Evolutionary conservation across 2,797 vertebrate genomes (phyloP), one percentile per base, ranked within the genome.

Genomic region (Eidolon dupreanum): DNA sequence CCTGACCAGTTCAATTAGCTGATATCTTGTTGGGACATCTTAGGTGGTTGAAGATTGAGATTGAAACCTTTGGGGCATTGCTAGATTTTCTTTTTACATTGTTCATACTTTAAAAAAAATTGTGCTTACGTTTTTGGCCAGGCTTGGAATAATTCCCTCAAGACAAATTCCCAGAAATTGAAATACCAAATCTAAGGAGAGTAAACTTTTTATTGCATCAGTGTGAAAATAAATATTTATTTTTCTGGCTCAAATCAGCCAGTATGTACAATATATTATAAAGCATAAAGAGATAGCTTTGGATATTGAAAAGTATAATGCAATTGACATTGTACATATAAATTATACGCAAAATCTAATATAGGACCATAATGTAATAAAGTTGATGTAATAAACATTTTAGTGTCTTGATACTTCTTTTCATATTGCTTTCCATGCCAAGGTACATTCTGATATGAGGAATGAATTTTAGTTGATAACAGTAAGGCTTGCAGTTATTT

Each of bases 121-220:
- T 41, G 4, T 55, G 46, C 17, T 55, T 65, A 61, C 1, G 43
- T 53, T 86, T 93, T 86, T 78, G 20, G 41, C 24, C 20, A 84
- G 83, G n/a, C 79, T 95, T 86, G 59, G 24, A 90, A 36, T 87
- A 61, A 41, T 87, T 82, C 10, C 24, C 59, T 93, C 81, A 61
- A 81, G 75, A 65, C 46, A 87, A 75, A 93, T 75, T 81, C 31
- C 31, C 20, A 61, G 68, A 75, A 93, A 81, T 82, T 93, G 57
- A 93, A 90, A 86, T 66, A 70, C 22, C n/a, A 19, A 33, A 90
- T 82, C 51, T 59, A 87, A 46, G 49, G 10, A 53, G 43, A 13
- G 31, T 38, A 74, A 86, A 53, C 1, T 75, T 61, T 88, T 68
- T 61, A 61, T 92, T 92, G 63, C 38, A 36, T 82, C 43, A 93